Evolutionary conservation across 2,888 invertebrate species (phyloP).

Genomic region (Tanypteryx hageni): DNA sequence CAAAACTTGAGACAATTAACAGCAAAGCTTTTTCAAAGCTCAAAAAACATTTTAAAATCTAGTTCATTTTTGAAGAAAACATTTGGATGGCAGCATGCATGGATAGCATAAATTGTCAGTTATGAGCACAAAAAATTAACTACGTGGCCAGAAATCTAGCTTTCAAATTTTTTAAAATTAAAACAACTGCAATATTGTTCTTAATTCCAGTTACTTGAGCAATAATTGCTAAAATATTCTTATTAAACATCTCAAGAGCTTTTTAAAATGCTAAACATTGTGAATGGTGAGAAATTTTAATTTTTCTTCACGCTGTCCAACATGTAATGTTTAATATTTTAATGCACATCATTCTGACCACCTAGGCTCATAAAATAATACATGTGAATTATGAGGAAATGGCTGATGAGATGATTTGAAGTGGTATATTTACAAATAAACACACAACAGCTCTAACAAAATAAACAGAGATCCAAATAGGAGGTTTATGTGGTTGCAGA

Average conservation of each 20-base stretch:
- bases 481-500: background rate
- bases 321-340: background rate
- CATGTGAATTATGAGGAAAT: conserved; percentile 10
- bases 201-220: background rate
- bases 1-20: background rate
- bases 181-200: background rate
- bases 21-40: conserved; percentile 41
- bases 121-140: conserved; percentile 1
- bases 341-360: background rate
- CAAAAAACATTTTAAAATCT: conserved; percentile 16
- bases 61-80: background rate
- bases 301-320: background rate
- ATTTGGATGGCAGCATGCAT: conserved; percentile 34
- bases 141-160: background rate
- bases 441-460: conserved; percentile 36
- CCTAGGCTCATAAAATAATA: background rate
- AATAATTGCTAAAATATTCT: background rate
- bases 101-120: conserved; percentile 20
- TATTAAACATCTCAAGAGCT: background rate
- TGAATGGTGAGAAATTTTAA: background rate
- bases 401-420: conserved; percentile 30
- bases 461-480: background rate
- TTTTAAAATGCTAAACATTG: background rate
- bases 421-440: conserved; percentile 23
- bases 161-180: background rate